Percentiles rank a stretch among this genome's conserved stretches.
Conservation (phyloP, 2,888 invertebrate species). For the Omphaloscelis lunosa region DNA sequence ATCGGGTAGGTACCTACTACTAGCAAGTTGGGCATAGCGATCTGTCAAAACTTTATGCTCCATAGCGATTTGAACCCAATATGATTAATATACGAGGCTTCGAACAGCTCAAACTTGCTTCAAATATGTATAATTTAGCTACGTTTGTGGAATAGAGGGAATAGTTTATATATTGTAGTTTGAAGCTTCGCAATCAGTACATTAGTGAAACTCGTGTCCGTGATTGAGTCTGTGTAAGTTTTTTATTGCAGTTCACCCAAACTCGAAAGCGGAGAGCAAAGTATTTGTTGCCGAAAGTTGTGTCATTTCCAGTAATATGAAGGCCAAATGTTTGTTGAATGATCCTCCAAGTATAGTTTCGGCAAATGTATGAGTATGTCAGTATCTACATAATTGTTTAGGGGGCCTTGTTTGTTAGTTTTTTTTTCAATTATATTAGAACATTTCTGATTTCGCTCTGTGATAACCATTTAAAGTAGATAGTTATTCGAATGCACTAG, state of each 20-base stretch:
- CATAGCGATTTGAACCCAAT: constrained; percentile 54
- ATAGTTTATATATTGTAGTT: constrained; percentile 52
- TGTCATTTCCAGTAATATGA: constrained; percentile 27
- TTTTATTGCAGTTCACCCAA: constrained; percentile 53
- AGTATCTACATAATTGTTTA: neutral
- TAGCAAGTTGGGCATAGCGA: constrained; percentile 26
- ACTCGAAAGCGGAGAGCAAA: constrained; percentile 28
- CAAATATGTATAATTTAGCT: constrained; percentile 55
- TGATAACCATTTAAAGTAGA: neutral
- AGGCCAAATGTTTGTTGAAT: constrained; percentile 33
- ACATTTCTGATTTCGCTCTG: neutral
- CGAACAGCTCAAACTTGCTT: constrained; percentile 37
- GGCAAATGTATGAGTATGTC: neutral
- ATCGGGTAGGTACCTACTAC: constrained; percentile 2
- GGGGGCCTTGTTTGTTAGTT: neutral
- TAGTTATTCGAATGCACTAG: neutral
- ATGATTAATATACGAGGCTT: constrained; percentile 60
- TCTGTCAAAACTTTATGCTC: constrained; percentile 59
- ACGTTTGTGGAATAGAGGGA: constrained; percentile 33
- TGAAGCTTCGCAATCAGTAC: constrained; percentile 44
- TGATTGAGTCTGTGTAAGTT: constrained; percentile 46
- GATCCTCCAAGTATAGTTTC: neutral
- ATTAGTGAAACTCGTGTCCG: constrained; percentile 23
- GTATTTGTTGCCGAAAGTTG: constrained; percentile 41
- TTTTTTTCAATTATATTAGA: neutral